These are phyloP conservation scores for Parambassis ranga DNA, from an alignment of 2,797 vertebrate genomes.

Conservation along the genomic window DNA sequence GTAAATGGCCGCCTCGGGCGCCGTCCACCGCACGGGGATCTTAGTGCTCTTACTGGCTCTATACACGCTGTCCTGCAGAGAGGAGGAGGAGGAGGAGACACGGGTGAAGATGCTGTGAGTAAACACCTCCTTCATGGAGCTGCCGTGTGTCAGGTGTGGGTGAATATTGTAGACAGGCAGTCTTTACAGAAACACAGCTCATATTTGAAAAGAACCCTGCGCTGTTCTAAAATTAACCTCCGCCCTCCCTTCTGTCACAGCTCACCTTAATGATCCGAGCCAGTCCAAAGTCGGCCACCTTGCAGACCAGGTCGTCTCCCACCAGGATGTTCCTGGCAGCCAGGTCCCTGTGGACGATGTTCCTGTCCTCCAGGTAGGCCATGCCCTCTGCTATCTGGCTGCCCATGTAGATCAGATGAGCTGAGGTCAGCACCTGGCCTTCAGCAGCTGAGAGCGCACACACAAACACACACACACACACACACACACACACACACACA, in stretches of 20 bases:
- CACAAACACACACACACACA: conserved; percentile 1
- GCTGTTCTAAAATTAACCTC: no score
- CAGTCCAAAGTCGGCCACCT: conserved; percentile 94
- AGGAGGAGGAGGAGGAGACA: neutral
- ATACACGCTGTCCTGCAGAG: conserved; percentile 89
- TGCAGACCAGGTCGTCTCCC: conserved; percentile 89
- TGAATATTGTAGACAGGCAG: no score
- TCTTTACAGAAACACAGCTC: no score
- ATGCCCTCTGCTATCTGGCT: conserved; percentile 93
- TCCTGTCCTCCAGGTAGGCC: conserved; percentile 91
- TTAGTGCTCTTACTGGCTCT: conserved; percentile 87
- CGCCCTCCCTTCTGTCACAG: fast-evolving
- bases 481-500: no score
- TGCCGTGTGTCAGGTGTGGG: no score
- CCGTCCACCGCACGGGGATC: conserved; percentile 94
- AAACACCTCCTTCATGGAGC: neutral
- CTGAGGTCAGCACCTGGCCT: conserved; percentile 83
- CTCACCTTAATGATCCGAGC: conserved; percentile 85
- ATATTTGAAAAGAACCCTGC: no score
- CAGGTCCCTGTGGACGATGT: conserved; percentile 90
- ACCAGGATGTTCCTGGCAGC: conserved; percentile 93
- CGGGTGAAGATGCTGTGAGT: no score
- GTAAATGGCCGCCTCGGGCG: conserved; percentile 88
- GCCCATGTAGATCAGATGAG: conserved; percentile 88
- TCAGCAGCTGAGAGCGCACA: conserved; percentile 79